phyloP scores from a whole-genome alignment of 2,113 vertebrate species.

The Sitta europaea region DNA sequence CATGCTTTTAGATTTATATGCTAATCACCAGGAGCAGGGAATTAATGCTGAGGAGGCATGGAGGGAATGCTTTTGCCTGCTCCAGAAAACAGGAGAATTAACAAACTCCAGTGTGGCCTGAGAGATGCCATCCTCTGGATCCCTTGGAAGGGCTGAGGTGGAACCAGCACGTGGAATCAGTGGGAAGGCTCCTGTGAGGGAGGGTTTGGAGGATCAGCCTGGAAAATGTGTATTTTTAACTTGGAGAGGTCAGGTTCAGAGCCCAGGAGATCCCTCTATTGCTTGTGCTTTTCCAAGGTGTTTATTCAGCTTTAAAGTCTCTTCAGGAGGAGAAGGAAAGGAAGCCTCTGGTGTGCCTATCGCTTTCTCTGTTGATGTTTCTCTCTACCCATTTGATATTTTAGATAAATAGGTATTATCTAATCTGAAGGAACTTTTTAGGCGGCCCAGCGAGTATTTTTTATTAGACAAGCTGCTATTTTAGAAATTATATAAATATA shows the following conservation, averaged over 20 bases:
- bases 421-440: constrained; percentile 23
- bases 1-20: constrained; percentile 13
- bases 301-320: constrained; percentile 64
- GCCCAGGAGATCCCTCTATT: constrained; percentile 43
- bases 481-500: background rate
- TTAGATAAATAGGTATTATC: constrained; percentile 57
- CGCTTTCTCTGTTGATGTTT: constrained; percentile 1
- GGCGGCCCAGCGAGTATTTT: background rate
- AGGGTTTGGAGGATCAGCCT: background rate
- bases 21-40: background rate
- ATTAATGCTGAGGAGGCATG: background rate
- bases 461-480: constrained; percentile 8
- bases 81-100: background rate
- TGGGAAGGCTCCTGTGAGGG: background rate
- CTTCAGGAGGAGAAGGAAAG: constrained; percentile 26
- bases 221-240: constrained; percentile 45
- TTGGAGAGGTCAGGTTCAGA: constrained; percentile 54
- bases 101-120: background rate
- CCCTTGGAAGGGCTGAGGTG: rapidly evolving
- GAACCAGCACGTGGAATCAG: rapidly evolving
- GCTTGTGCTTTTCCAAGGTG: constrained; percentile 63
- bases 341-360: constrained; percentile 45
- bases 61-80: background rate
- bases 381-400: constrained; percentile 41
- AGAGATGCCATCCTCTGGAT: background rate